These are phyloP conservation scores for Drosophila hydei DNA, from an alignment of 1,140 invertebrate genomes.

Conservation along the genomic window DNA sequence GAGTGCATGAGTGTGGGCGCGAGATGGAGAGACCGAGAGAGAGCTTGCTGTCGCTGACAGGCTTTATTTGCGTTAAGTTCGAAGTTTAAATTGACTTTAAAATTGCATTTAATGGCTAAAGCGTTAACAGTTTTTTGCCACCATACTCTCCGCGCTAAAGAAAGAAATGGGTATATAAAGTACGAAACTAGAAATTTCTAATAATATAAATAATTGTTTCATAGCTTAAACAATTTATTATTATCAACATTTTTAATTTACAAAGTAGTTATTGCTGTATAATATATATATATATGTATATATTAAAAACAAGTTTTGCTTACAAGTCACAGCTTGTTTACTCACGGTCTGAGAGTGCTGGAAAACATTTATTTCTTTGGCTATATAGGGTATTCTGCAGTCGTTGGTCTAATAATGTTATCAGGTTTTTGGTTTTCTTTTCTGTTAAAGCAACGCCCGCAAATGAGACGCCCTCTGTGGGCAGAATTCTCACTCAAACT, in stretches of 20 bases:
- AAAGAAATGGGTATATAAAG: background rate
- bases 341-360: too few species aligned
- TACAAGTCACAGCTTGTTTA: too few species aligned
- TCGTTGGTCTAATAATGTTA: background rate
- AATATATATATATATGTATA: too few species aligned
- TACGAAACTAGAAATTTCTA: background rate
- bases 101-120: slow-evolving; percentile 74
- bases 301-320: too few species aligned
- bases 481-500: slow-evolving; percentile 24
- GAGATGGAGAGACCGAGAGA: background rate
- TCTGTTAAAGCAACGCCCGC: slow-evolving; percentile 7
- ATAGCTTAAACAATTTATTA: too few species aligned
- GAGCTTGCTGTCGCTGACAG: slow-evolving; percentile 59
- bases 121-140: slow-evolving; percentile 34
- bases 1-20: background rate
- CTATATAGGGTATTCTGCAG: background rate
- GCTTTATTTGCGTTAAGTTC: slow-evolving; percentile 72
- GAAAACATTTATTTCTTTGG: too few species aligned
- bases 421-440: slow-evolving; percentile 25
- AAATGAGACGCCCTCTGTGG: slow-evolving; percentile 25
- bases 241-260: too few species aligned
- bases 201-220: background rate
- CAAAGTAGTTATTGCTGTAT: too few species aligned
- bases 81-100: slow-evolving; percentile 75
- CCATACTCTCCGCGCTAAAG: background rate